phyloP scores from a whole-genome alignment of 2,113 vertebrate genomes.

The Tachysurus fulvidraco region DNA sequence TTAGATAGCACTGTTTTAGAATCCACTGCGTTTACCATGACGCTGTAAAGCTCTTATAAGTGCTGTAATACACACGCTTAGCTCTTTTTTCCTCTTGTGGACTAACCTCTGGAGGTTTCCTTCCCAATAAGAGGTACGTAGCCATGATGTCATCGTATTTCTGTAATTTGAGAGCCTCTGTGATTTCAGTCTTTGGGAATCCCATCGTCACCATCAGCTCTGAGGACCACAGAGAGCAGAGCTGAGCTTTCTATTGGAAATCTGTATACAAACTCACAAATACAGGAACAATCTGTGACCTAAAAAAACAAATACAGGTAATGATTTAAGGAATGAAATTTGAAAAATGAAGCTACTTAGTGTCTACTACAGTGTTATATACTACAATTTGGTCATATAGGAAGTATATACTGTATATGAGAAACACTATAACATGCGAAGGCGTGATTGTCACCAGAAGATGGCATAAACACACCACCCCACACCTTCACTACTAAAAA shows the following conservation, averaged over 20 bases:
- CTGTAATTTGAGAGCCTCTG: slow-evolving; percentile 86
- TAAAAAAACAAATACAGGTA: background rate
- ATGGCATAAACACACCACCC: slow-evolving; percentile 9
- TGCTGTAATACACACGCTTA: background rate
- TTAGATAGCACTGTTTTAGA: background rate
- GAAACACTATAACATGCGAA: background rate
- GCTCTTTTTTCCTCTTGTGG: background rate
- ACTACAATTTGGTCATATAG: background rate
- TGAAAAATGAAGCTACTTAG: background rate
- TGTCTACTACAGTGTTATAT: background rate
- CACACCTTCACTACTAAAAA: background rate
- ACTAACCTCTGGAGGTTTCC: slow-evolving; percentile 92
- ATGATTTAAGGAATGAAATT: background rate
- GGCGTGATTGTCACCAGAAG: background rate
- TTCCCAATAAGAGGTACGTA: slow-evolving; percentile 91
- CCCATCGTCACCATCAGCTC: slow-evolving; percentile 99
- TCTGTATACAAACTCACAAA: background rate
- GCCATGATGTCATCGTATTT: slow-evolving; percentile 98
- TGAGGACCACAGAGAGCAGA: slow-evolving; percentile 57
- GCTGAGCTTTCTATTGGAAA: background rate
- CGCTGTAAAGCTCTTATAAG: background rate
- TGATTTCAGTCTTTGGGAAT: slow-evolving; percentile 94
- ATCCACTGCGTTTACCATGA: background rate
- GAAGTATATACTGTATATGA: background rate
- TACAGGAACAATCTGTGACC: background rate